These are phyloP conservation scores for Chrysocyon brachyurus DNA, from an alignment of 2,797 vertebrate species.

Conservation along the genomic window DNA sequence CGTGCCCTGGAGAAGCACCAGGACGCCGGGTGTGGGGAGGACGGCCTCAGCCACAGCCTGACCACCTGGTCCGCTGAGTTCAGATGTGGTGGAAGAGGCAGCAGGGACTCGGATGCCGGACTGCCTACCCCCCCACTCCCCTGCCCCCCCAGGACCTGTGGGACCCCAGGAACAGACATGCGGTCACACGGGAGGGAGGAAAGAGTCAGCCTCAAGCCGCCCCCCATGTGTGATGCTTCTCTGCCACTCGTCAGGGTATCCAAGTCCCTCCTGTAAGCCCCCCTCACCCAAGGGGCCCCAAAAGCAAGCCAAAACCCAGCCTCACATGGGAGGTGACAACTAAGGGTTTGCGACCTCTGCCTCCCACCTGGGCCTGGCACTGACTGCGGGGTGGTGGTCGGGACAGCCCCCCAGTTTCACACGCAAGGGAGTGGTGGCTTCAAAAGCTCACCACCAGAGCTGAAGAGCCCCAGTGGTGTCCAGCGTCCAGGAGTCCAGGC, in stretches of 20 bases:
- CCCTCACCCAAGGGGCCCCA: not conserved
- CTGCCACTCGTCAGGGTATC: not conserved
- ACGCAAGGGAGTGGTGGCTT: accelerated
- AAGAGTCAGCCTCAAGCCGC: not conserved
- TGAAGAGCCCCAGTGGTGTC: not conserved
- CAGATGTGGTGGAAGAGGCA: not conserved
- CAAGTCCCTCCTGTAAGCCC: not conserved
- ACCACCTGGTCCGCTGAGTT: not conserved
- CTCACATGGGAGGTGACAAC: accelerated
- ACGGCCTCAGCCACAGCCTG: not conserved
- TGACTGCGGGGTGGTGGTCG: not conserved
- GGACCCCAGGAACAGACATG: too few relatives aligned
- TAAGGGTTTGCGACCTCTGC: not conserved
- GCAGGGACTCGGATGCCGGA: not conserved
- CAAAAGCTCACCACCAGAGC: not conserved
- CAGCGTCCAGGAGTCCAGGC: not conserved
- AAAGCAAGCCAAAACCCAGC: not conserved
- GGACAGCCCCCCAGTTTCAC: too few relatives aligned
- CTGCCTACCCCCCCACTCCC: not conserved
- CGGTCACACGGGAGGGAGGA: not conserved
- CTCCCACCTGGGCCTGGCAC: not conserved
- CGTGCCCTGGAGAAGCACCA: not conserved
- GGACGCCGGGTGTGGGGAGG: too few relatives aligned
- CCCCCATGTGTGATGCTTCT: not conserved
- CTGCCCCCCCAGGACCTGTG: not conserved